These are phyloP conservation scores for Hydrochoerus hydrochaeris DNA, from an alignment of 2,113 vertebrate genomes.

Conservation along the genomic window DNA sequence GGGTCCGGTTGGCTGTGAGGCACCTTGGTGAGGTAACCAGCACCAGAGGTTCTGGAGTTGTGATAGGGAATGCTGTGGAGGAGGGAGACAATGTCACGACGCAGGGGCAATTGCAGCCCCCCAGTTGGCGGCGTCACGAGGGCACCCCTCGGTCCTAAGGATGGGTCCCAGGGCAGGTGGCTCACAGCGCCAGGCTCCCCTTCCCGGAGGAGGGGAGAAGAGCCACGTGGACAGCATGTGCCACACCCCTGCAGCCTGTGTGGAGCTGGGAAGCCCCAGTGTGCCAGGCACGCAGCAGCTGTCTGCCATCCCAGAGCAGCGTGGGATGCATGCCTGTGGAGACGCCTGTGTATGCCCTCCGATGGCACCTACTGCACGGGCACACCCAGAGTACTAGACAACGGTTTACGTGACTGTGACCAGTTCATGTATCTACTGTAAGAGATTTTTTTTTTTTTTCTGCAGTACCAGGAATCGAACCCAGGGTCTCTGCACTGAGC, in stretches of 20 bases:
- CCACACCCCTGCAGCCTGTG: background rate
- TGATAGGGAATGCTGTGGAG: slow-evolving; percentile 94
- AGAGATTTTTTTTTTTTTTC: background rate
- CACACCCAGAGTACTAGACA: background rate
- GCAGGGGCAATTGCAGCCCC: background rate
- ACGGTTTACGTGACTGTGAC: background rate
- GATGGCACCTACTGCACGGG: rapidly evolving
- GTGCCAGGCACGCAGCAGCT: too few species aligned
- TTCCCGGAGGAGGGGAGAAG: background rate
- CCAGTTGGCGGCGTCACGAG: background rate
- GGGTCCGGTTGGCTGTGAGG: slow-evolving; percentile 99
- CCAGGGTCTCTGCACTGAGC: background rate
- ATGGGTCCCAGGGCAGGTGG: background rate
- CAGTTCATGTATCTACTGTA: background rate
- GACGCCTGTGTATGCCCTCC: background rate
- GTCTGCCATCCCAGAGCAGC: too few species aligned
- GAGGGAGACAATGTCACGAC: background rate
- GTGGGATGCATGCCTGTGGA: rapidly evolving
- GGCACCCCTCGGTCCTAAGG: background rate
- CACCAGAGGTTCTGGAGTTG: slow-evolving; percentile 99
- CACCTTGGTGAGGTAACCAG: slow-evolving; percentile 99
- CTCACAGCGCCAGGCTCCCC: background rate
- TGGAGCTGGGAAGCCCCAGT: background rate
- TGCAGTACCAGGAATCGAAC: background rate
- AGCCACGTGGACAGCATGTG: background rate